Conservation (phyloP, 2,113 vertebrate genomes). For the Siphamia tubifer region DNA sequence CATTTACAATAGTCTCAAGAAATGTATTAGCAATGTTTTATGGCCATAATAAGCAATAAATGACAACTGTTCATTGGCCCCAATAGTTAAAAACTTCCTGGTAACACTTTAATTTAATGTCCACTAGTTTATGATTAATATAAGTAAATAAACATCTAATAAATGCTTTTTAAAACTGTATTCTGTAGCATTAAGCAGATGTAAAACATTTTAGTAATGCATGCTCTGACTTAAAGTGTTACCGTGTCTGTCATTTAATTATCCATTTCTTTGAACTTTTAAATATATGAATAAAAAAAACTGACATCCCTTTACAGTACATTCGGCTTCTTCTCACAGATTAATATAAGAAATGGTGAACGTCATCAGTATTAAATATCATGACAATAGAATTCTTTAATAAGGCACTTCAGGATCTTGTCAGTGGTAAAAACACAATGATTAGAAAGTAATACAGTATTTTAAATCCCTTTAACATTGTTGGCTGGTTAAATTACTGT, state of each 20-base stretch:
- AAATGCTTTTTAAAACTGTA: too few relatives aligned
- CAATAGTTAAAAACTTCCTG: too few relatives aligned
- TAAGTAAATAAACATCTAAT: too few relatives aligned
- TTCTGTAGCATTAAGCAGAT: neutral
- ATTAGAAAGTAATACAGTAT: neutral
- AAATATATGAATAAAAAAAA: neutral
- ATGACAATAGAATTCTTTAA: neutral
- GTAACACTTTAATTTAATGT: too few relatives aligned
- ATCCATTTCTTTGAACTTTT: too few relatives aligned
- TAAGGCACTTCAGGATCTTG: neutral
- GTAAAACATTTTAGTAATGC: neutral
- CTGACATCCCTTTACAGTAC: neutral
- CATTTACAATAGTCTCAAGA: constrained; percentile 9
- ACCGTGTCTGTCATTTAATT: constrained; percentile 3
- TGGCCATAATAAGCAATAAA: constrained; percentile 5
- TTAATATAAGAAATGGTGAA: neutral
- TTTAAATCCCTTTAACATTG: neutral
- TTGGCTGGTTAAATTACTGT: neutral
- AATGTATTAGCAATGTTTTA: too few relatives aligned
- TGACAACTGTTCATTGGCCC: neutral
- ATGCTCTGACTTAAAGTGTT: neutral
- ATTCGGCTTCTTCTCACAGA: neutral
- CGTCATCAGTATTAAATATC: neutral
- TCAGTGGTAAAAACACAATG: neutral
- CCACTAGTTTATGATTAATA: too few relatives aligned